A percentile compares a stretch with the other conserved stretches of the same genome.
These are phyloP conservation scores for Aplysia californica DNA, from an alignment of 1,140 invertebrate species.

Conservation along the genomic window DNA sequence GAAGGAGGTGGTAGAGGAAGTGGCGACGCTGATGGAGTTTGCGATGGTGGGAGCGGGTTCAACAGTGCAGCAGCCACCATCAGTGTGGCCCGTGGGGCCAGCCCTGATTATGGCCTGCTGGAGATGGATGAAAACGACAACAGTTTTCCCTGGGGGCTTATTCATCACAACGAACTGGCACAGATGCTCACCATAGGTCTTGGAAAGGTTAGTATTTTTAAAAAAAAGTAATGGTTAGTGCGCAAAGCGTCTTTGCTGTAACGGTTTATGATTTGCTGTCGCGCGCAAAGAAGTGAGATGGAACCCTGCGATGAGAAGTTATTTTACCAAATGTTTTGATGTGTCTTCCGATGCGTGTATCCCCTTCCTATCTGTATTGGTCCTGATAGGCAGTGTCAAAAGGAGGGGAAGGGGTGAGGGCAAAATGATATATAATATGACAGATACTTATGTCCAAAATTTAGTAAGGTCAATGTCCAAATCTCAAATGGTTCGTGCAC, in stretches of 20 bases:
- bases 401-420: too few relatives aligned
- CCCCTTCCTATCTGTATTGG: too few relatives aligned
- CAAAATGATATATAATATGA: too few relatives aligned
- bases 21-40: not conserved
- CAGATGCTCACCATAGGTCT: constrained; percentile 40
- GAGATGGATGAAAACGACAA: constrained; percentile 35
- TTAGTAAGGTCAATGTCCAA: too few relatives aligned
- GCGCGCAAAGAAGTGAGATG: not conserved
- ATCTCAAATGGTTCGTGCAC: too few relatives aligned
- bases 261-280: too few relatives aligned
- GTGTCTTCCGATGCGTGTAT: too few relatives aligned
- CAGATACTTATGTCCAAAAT: too few relatives aligned
- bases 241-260: too few relatives aligned
- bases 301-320: not conserved
- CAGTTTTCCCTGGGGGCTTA: constrained; percentile 34
- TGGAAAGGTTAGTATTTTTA: constrained; percentile 44
- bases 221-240: too few relatives aligned
- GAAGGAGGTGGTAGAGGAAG: not conserved
- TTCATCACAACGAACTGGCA: constrained; percentile 37
- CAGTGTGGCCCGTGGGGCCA: not conserved
- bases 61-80: not conserved
- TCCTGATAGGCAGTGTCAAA: too few relatives aligned
- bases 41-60: not conserved
- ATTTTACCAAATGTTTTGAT: too few relatives aligned
- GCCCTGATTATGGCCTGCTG: constrained; percentile 4